Conservation (phyloP, 2,888 invertebrate genomes). For the Tetragonula carbonaria region DNA sequence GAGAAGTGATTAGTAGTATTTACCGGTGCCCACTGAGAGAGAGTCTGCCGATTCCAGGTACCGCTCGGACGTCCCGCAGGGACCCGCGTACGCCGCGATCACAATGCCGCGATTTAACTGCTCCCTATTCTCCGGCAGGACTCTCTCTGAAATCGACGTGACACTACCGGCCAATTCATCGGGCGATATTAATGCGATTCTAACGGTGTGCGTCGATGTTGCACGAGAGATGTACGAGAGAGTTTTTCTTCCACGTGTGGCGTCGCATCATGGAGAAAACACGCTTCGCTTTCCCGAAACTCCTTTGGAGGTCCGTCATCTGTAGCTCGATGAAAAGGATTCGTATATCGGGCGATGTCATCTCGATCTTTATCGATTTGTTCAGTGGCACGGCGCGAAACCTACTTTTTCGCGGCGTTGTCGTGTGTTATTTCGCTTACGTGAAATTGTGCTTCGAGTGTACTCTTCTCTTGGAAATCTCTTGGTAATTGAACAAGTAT, state of each 20-base stretch:
- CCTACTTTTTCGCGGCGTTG: neutral
- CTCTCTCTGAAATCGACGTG: constrained; percentile 56
- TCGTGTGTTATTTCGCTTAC: too few species aligned
- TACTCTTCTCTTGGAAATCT: neutral
- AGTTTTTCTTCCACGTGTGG: constrained; percentile 3
- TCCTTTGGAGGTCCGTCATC: constrained; percentile 45
- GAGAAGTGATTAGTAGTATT: constrained; percentile 79
- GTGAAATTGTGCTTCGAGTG: neutral
- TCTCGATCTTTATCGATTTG: constrained; percentile 43
- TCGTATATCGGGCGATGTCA: constrained; percentile 15
- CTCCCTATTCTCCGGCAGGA: constrained; percentile 71
- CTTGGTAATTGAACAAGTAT: neutral
- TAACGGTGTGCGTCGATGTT: constrained; percentile 67
- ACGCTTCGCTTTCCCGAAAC: constrained; percentile 43
- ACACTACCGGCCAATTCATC: constrained; percentile 70
- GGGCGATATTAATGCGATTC: constrained; percentile 75
- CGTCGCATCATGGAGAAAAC: constrained; percentile 1
- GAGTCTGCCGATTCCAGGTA: constrained; percentile 72
- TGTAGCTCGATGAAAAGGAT: constrained; percentile 25
- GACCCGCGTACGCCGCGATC: constrained; percentile 59
- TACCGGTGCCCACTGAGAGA: constrained; percentile 70
- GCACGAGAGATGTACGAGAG: constrained; percentile 11
- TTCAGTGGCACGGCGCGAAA: constrained; percentile 6
- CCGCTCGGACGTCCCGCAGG: constrained; percentile 72
- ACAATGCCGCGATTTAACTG: constrained; percentile 72